Conservation (phyloP, 2,888 invertebrate species). For the Pegoplata infirma region DNA sequence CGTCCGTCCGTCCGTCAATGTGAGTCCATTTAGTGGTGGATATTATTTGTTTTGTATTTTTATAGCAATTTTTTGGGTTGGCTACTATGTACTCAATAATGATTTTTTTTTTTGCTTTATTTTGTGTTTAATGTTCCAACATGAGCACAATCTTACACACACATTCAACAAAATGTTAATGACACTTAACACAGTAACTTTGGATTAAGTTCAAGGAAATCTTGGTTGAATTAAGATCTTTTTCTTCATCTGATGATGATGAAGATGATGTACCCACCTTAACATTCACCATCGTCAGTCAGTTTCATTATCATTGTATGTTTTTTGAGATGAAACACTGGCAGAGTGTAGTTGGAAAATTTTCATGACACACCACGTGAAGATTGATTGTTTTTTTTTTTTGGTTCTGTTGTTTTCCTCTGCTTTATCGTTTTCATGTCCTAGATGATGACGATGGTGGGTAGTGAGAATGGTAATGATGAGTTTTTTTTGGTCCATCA, state of each 20-base stretch:
- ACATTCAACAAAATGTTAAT: constrained; percentile 40
- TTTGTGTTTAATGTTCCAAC: not conserved
- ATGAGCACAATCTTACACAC: not conserved
- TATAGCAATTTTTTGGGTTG: not conserved
- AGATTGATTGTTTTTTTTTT: constrained; percentile 74
- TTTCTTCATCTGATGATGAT: not conserved
- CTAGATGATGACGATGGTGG: constrained; percentile 50
- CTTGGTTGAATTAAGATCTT: constrained; percentile 48
- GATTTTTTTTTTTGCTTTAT: not conserved
- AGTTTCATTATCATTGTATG: constrained; percentile 21
- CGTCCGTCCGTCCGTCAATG: constrained; percentile 14
- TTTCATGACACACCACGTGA: constrained; percentile 66
- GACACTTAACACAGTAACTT: constrained; percentile 54
- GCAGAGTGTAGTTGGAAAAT: constrained; percentile 51
- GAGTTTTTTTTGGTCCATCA: constrained; percentile 57
- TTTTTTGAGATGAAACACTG: constrained; percentile 9
- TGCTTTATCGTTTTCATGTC: constrained; percentile 15
- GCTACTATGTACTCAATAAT: not conserved
- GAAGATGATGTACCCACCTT: constrained; percentile 33
- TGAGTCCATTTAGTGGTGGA: constrained; percentile 34
- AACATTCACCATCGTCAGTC: constrained; percentile 50
- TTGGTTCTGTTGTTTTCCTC: not conserved
- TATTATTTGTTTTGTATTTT: constrained; percentile 14
- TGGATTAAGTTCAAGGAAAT: constrained; percentile 61
- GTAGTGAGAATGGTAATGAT: constrained; percentile 55